Conservation (phyloP, 2,113 vertebrate genomes). For the Scopus umbretta region DNA sequence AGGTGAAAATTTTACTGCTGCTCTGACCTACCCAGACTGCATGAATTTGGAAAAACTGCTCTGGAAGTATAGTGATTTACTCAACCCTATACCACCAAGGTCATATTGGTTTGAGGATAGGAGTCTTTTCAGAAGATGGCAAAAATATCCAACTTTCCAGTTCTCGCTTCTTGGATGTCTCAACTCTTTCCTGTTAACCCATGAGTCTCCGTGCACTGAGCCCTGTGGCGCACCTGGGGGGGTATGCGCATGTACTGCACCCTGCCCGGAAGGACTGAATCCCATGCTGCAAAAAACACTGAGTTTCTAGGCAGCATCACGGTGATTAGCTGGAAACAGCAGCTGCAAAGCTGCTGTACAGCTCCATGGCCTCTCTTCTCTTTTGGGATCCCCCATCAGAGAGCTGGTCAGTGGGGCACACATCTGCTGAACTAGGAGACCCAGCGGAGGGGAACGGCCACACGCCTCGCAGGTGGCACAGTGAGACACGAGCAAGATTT, state of each 20-base stretch:
- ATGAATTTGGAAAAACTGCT: neutral
- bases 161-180: neutral
- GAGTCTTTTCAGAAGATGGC: neutral
- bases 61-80: neutral
- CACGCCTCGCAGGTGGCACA: neutral
- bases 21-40: neutral
- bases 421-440: neutral
- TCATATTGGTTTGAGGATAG: neutral
- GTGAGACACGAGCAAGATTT: rapidly evolving
- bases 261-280: neutral
- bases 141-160: neutral
- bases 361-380: neutral
- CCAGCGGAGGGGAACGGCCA: rapidly evolving
- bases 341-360: neutral
- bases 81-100: neutral
- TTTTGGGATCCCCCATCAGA: neutral
- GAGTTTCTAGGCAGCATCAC: neutral
- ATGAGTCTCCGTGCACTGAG: neutral
- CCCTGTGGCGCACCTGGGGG: neutral
- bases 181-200: neutral
- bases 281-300: neutral
- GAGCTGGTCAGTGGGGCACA: neutral
- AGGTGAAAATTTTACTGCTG: neutral
- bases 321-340: neutral
- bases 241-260: rapidly evolving